phyloP scores from a whole-genome alignment of 2,113 vertebrate species.

The Harpagus bidentatus region DNA sequence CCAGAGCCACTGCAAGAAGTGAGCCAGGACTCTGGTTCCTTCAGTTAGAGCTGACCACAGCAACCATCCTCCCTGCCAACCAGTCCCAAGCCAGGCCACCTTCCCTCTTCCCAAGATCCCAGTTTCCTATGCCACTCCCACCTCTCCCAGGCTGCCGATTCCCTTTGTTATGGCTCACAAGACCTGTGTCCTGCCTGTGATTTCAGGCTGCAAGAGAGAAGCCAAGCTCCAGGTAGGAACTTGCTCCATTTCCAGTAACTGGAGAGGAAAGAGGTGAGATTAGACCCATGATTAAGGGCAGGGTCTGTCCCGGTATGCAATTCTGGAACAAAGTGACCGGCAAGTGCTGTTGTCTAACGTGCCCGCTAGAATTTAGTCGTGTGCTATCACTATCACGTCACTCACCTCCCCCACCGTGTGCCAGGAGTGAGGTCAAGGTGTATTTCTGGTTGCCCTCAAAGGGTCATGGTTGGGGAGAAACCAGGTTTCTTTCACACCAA shows the following conservation, averaged over 20 bases:
- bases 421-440: constrained; percentile 65
- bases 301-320: background rate
- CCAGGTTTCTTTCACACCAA: background rate
- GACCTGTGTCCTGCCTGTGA: background rate
- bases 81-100: background rate
- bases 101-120: background rate
- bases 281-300: background rate
- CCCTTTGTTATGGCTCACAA: fast-evolving
- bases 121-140: background rate
- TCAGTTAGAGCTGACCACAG: background rate
- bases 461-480: background rate
- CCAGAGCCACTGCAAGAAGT: background rate
- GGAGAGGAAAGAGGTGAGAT: constrained; percentile 48
- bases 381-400: constrained; percentile 22
- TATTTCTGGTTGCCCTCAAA: constrained; percentile 7
- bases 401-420: constrained; percentile 58
- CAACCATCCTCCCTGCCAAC: background rate
- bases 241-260: background rate
- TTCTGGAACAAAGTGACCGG: constrained; percentile 40
- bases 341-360: constrained; percentile 63
- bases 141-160: background rate
- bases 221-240: constrained; percentile 30
- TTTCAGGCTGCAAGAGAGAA: background rate
- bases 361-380: constrained; percentile 50
- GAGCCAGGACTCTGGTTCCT: background rate